Evolutionary conservation across 2,113 vertebrate genomes (phyloP), one percentile per base, ranked within the genome.

Genomic region (Colossoma macropomum): DNA sequence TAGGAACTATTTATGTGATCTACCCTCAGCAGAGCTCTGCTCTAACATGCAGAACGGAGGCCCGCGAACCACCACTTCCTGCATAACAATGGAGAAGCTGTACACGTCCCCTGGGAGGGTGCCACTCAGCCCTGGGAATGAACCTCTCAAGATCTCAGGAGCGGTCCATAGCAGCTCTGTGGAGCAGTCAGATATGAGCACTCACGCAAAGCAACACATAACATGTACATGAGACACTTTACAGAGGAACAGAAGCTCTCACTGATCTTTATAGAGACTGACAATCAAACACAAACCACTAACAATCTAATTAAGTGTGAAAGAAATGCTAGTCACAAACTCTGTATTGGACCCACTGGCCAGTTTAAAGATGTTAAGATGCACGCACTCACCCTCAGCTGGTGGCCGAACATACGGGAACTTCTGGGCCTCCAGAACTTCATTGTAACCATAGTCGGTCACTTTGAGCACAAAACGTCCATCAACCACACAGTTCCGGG

Each of bases 21-120:
- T 85, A 87, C 95, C 94, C 86, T 86, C 19, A 27, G 91, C 87
- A 10, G 93, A 84, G n/a, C n/a, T n/a, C 1, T 91, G 79, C 84
- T 95, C 93, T 77, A 95, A 48, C 92, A 94, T 95, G 84, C 93
- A 95, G 88, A 88, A 96, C 0, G 95, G 95, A 15, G 93, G 92
- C 0, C 93, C 95, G 72, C 94, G 87, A 48, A 95, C 82, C 75
- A 95, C 91, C 75, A 95, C 94, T 78, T 96, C 95, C 84, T 96
- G 95, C 92, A 94, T 93, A 77, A 96, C 91, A 85, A 95, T 94
- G 32, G 94, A 86, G 12, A 95, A 96, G 88, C 95, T 95, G 88
- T 94, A 95, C 25, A 95, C 90, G 25, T 96, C 95, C 0, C 92
- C 92, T 0, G 75, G 17, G 8, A 84, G 76, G 13, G 89, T 90